phyloP scores from a whole-genome alignment of 2,888 invertebrate genomes.

The Oscheius sp. region DNA sequence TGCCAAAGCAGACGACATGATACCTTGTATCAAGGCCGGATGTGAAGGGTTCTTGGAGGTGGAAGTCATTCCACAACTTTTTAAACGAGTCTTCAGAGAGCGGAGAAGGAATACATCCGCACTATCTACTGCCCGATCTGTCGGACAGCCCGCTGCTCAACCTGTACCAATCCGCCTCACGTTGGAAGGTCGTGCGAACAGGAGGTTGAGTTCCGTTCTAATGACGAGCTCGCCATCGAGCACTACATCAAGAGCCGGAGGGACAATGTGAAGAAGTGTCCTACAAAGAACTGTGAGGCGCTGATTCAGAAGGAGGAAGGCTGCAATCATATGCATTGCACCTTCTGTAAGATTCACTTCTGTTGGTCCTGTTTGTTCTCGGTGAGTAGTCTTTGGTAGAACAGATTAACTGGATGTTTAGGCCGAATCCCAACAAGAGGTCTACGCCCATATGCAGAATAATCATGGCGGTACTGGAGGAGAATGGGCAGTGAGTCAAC shows the following conservation, averaged over 20 bases:
- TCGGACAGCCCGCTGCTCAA: neutral
- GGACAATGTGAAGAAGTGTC: slow-evolving; percentile 15
- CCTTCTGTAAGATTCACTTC: slow-evolving; percentile 30
- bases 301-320: slow-evolving; percentile 32
- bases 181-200: neutral
- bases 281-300: slow-evolving; percentile 13
- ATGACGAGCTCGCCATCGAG: slow-evolving; percentile 4
- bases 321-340: slow-evolving; percentile 37
- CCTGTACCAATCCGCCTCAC: slow-evolving; percentile 21
- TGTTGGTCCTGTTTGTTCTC: slow-evolving; percentile 30
- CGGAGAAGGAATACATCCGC: neutral
- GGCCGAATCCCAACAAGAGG: neutral
- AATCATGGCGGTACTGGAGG: slow-evolving; percentile 31
- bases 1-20: slow-evolving; percentile 2
- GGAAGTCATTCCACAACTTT: neutral
- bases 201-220: neutral
- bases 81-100: neutral
- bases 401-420: neutral
- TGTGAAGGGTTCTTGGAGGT: slow-evolving; percentile 10
- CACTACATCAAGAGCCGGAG: neutral
- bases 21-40: slow-evolving; percentile 6
- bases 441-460: slow-evolving; percentile 31
- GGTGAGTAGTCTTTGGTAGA: neutral
- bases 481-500: slow-evolving; percentile 1
- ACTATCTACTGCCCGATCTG: slow-evolving; percentile 7